Evolutionary conservation across 1,140 invertebrate species (phyloP).

Genomic region (Wiebesia pumilae): DNA sequence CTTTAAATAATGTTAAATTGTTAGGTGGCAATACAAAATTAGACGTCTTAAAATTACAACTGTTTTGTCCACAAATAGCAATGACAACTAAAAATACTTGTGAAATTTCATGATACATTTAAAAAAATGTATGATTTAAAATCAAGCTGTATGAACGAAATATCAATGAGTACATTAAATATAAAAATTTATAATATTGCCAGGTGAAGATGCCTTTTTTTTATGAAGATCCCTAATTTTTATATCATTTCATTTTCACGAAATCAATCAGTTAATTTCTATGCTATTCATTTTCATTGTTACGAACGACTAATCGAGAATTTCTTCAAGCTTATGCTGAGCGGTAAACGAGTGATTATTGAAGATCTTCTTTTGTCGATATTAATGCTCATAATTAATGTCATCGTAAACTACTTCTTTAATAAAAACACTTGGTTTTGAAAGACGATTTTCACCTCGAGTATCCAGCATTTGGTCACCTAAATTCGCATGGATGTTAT

Average conservation of each 20-base stretch:
- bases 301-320: neutral
- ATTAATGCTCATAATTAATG: neutral
- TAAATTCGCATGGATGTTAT: neutral
- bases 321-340: neutral
- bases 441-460: neutral
- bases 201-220: neutral
- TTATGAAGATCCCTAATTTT: neutral
- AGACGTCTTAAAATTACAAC: too few species aligned
- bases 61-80: too few species aligned
- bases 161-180: too few species aligned
- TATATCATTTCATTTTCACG: neutral
- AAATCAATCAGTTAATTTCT: neutral
- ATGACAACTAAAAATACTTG: too few species aligned
- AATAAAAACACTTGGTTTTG: neutral
- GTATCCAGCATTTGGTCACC: neutral
- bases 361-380: neutral
- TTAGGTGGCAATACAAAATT: too few species aligned
- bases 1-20: too few species aligned
- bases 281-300: neutral
- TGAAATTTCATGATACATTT: too few species aligned
- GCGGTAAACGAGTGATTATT: neutral
- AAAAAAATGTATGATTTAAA: too few species aligned
- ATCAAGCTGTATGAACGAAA: too few species aligned
- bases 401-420: too few species aligned
- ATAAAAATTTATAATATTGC: neutral